Conservation (phyloP, 1,140 invertebrate genomes). For the Plodia interpunctella region DNA sequence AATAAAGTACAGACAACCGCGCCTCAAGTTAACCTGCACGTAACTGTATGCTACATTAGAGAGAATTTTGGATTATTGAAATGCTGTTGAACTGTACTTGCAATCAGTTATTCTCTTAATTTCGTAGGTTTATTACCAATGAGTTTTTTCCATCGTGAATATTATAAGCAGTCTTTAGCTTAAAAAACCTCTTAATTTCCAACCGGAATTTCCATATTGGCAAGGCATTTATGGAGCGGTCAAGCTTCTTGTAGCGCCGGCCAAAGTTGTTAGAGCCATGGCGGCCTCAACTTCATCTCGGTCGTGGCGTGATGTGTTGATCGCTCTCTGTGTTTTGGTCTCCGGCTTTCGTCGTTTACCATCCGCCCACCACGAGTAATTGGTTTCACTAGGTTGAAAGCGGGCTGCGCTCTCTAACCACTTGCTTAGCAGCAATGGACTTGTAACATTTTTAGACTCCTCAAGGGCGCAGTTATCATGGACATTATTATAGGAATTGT, state of each 20-base stretch:
- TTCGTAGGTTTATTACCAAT: no score
- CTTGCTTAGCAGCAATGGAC: constrained; percentile 79
- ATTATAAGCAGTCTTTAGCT: background rate
- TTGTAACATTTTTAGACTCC: constrained; percentile 49
- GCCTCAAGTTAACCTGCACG: no score
- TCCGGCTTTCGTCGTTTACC: constrained; percentile 47
- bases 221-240: constrained; percentile 38
- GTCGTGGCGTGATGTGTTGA: constrained; percentile 69
- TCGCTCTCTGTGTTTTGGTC: constrained; percentile 30
- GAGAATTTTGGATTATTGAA: no score
- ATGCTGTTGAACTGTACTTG: no score
- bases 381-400: constrained; percentile 81
- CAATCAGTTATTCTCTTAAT: no score
- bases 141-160: no score
- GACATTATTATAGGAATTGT: constrained; percentile 53
- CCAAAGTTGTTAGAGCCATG: constrained; percentile 80
- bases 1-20: no score
- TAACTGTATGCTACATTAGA: no score
- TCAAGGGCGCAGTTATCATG: constrained; percentile 35
- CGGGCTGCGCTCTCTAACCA: constrained; percentile 83
- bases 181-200: background rate
- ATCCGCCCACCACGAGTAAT: constrained; percentile 81
- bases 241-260: constrained; percentile 47
- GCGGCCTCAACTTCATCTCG: constrained; percentile 84
- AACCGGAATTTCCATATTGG: background rate